Evolutionary conservation across 1,140 invertebrate species (phyloP), one percentile per base, ranked within the genome.

Genomic region (Aphaenogaster rudis): DNA sequence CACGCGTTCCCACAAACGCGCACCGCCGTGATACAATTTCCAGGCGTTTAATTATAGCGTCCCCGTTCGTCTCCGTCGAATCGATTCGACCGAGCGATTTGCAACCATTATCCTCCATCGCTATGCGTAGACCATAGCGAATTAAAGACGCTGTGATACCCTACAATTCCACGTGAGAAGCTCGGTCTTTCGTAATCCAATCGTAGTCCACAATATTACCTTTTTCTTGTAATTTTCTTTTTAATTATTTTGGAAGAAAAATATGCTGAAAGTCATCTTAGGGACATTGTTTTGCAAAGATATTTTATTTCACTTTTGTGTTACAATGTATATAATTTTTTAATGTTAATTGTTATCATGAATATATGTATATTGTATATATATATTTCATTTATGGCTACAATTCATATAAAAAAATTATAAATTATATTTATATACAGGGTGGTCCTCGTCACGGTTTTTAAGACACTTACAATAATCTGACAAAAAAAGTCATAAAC

Each of bases 41-140:
- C 59, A 86, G 59, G 21, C 36, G 50, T 77, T 86, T 77, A 67
- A 86, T 77, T 77, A 67, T 86, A 80, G 48, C 48, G n/a, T 45
- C 17, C n/a, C 54, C 9, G 67, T 7, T 61, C 21, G 17, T 74
- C 48, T 45, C 50, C 17, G 45, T 67, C 39, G 36, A 67, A 79
- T 78, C 74, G 52, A 86, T 77, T 71, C 36, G 33, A 69, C 39
- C 45, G n/a, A 45, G n/a, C 69, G 80, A 76, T 84, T 76, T 84
- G 42, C 69, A 61, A n/a, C 45, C 39, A 76, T 84, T 84, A 84
- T 76, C 33, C 45, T 74, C n/a, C n/a, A 33, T 61, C 54, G 39
- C 39, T 84, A 4, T 61, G 52, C 45, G 7, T 36, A 74, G 8
- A 61, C 15, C 17, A 4, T 63, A 21, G 9, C n/a, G 17, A 42